phyloP scores from a whole-genome alignment of 2,113 vertebrate species.

The human region GRCh38 chr1:219714001-219714500 shows the following conservation, averaged over 20 bases:
- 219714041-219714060: not conserved
- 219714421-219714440: not conserved
- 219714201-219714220: not conserved
- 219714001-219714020: not conserved
- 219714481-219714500: conserved; percentile 8
- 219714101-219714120: not conserved
- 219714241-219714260: not conserved
- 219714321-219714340: not conserved
- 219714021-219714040: not conserved
- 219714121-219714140: too few relatives aligned
- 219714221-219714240: not conserved
- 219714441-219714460: not conserved
- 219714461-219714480: not conserved
- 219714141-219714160: not conserved
- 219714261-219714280: not conserved
- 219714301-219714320: not conserved
- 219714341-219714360: not conserved
- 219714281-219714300: not conserved
- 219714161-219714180: not conserved
- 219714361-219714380: not conserved
- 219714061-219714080: not conserved
- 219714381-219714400: not conserved
- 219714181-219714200: not conserved
- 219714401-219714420: not conserved
- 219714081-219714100: not conserved